These are phyloP conservation scores for Babylonia areolata DNA, from an alignment of 1,140 invertebrate species.

Conservation along the genomic window DNA sequence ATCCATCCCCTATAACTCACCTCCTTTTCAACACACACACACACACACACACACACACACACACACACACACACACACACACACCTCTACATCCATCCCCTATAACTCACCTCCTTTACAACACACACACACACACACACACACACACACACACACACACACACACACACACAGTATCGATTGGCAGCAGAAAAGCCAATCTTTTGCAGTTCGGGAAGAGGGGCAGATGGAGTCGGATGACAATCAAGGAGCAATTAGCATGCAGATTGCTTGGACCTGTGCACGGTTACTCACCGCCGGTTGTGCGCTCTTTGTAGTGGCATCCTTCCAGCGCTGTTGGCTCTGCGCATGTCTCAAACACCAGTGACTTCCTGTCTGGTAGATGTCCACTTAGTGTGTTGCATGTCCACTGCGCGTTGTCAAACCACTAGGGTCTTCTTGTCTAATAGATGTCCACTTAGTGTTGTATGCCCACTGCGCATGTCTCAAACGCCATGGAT, in stretches of 20 bases:
- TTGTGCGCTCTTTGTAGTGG: neutral
- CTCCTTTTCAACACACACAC: too few relatives aligned
- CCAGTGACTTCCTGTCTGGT: neutral
- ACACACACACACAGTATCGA: slow-evolving; percentile 11
- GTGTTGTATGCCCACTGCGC: too few relatives aligned
- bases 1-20: too few relatives aligned
- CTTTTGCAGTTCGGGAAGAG: neutral
- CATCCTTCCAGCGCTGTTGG: neutral
- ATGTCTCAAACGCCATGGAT: too few relatives aligned
- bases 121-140: neutral
- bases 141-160: slow-evolving; percentile 18
- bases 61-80: slow-evolving; percentile 2
- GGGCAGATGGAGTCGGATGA: neutral
- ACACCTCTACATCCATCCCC: neutral
- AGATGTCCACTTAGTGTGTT: too few relatives aligned
- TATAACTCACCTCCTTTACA: too few relatives aligned
- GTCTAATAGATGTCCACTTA: too few relatives aligned
- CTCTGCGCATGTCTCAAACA: neutral
- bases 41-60: too few relatives aligned
- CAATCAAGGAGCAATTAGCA: neutral
- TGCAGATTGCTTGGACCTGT: neutral
- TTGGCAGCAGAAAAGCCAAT: neutral
- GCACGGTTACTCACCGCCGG: neutral
- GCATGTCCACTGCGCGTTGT: too few relatives aligned
- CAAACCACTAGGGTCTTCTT: too few relatives aligned